phyloP scores from a whole-genome alignment of 2,797 vertebrate genomes.

The Falco cherrug region DNA sequence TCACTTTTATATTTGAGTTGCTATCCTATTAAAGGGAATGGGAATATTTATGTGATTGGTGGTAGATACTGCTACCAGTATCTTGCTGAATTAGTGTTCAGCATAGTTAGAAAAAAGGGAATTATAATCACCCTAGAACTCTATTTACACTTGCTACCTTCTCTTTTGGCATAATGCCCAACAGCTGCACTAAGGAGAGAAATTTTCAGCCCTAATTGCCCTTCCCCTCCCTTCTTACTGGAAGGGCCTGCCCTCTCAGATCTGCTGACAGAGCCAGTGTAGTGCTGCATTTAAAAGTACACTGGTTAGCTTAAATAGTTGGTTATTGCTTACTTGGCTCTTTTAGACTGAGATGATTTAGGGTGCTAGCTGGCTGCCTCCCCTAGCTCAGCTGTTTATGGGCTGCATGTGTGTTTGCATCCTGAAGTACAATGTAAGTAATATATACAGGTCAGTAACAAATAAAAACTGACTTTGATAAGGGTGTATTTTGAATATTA shows the following conservation, averaged over 20 bases:
- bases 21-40: not conserved
- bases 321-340: not conserved
- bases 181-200: not conserved
- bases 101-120: not conserved
- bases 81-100: not conserved
- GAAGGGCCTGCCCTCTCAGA: not conserved
- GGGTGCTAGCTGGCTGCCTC: not conserved
- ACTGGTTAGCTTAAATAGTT: not conserved
- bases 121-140: not conserved
- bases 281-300: not conserved
- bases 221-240: not conserved
- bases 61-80: not conserved
- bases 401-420: not conserved
- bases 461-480: not conserved
- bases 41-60: not conserved
- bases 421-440: not conserved
- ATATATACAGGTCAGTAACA: not conserved
- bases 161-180: not conserved
- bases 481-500: not conserved
- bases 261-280: not conserved
- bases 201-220: not conserved
- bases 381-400: not conserved
- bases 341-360: not conserved
- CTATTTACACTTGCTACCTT: not conserved
- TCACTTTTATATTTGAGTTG: not conserved